Evolutionary conservation across 2,797 vertebrate species (phyloP).

Genomic region (Geotrypetes seraphini): DNA sequence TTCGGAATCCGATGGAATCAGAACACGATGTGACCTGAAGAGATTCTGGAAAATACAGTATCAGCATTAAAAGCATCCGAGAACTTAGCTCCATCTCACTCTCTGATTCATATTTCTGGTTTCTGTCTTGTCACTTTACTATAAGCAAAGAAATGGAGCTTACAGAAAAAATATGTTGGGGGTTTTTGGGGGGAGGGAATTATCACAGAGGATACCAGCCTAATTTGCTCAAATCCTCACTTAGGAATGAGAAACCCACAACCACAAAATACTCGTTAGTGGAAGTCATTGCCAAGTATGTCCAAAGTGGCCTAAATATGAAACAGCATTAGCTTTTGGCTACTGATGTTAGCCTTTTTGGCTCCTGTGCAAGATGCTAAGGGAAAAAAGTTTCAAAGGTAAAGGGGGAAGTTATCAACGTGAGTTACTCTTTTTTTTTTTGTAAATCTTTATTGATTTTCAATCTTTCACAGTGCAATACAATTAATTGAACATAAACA

Average conservation of each 20-base stretch:
- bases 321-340: too few species aligned
- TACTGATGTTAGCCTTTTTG: too few species aligned
- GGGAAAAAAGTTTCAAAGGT: too few species aligned
- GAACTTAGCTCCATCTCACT: neutral
- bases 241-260: slow-evolving; percentile 16
- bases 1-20: slow-evolving; percentile 32
- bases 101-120: slow-evolving; percentile 32
- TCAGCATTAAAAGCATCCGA: too few species aligned
- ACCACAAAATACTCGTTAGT: neutral
- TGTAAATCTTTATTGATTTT: too few species aligned
- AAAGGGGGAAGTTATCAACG: too few species aligned
- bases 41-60: slow-evolving; percentile 27
- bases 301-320: too few species aligned
- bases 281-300: too few species aligned
- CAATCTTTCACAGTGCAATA: too few species aligned
- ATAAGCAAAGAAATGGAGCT: slow-evolving; percentile 38
- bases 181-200: slow-evolving; percentile 15
- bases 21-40: slow-evolving; percentile 1
- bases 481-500: too few species aligned
- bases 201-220: slow-evolving; percentile 10
- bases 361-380: too few species aligned
- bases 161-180: neutral
- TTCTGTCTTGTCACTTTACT: slow-evolving; percentile 50
- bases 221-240: slow-evolving; percentile 5
- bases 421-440: too few species aligned